Percentiles rank a stretch among this genome's conserved stretches.
Evolutionary conservation across 2,113 vertebrate genomes (phyloP).

Genomic region (Carassius gibelio): DNA sequence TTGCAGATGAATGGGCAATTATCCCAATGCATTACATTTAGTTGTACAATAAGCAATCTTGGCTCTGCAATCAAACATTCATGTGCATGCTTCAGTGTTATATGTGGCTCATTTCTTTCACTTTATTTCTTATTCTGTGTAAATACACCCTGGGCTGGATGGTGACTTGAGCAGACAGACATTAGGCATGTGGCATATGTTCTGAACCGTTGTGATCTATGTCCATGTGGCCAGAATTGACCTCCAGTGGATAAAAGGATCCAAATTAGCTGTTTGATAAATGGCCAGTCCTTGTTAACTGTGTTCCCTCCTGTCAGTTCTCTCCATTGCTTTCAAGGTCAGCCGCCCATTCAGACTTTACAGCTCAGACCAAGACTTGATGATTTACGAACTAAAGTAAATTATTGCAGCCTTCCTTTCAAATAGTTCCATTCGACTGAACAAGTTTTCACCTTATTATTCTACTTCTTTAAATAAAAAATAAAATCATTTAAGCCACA

Average conservation of each 20-base stretch:
- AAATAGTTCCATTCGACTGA: neutral
- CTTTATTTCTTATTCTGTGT: slow-evolving; percentile 56
- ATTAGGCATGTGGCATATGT: slow-evolving; percentile 53
- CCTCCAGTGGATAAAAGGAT: slow-evolving; percentile 76
- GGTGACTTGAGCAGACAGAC: slow-evolving; percentile 11
- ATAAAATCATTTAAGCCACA: no score
- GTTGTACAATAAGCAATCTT: slow-evolving; percentile 19
- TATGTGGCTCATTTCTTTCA: neutral
- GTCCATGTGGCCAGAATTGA: slow-evolving; percentile 71
- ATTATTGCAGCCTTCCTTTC: neutral
- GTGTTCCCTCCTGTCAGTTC: slow-evolving; percentile 71
- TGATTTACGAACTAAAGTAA: neutral
- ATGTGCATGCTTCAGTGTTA: neutral
- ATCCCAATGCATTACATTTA: neutral
- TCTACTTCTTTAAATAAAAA: no score
- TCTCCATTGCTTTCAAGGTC: slow-evolving; percentile 75
- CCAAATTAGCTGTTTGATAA: slow-evolving; percentile 78
- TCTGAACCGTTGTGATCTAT: slow-evolving; percentile 72
- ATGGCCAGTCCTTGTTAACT: slow-evolving; percentile 74
- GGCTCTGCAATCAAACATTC: neutral
- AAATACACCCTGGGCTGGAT: slow-evolving; percentile 57
- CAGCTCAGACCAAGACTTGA: neutral
- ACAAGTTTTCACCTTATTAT: no score
- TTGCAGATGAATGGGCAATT: slow-evolving; percentile 2
- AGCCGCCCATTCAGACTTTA: slow-evolving; percentile 41